Percentiles rank a stretch among this genome's conserved stretches.
phyloP scores from a whole-genome alignment of 2,888 invertebrate genomes.

The Boloria selene region DNA sequence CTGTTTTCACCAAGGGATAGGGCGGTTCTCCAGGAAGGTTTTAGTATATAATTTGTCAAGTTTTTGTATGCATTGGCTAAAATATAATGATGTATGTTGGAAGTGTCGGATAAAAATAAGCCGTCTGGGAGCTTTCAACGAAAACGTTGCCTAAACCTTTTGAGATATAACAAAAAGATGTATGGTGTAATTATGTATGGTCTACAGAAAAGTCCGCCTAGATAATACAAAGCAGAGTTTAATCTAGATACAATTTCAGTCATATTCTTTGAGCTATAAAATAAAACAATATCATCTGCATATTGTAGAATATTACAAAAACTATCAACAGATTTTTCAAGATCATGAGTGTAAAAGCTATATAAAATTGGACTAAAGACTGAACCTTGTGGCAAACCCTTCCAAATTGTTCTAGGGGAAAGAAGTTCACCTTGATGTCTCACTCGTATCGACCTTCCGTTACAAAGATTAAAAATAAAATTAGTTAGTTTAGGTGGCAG shows the following conservation, averaged over 20 bases:
- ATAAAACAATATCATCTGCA: conserved; percentile 14
- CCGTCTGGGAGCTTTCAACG: too few relatives aligned
- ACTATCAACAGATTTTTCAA: conserved; percentile 14
- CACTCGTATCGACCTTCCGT: conserved; percentile 5
- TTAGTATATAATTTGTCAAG: too few relatives aligned
- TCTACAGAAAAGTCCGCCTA: too few relatives aligned
- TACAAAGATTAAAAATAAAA: conserved; percentile 9
- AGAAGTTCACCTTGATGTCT: conserved; percentile 9
- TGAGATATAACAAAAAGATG: too few relatives aligned
- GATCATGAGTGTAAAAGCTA: conserved; percentile 12
- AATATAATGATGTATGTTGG: too few relatives aligned
- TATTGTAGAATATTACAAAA: conserved; percentile 15
- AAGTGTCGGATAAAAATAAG: too few relatives aligned
- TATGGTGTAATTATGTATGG: too few relatives aligned
- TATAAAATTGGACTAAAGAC: conserved; percentile 7
- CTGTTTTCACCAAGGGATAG: too few relatives aligned
- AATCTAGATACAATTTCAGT: conserved; percentile 2
- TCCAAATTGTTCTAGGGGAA: conserved; percentile 1
- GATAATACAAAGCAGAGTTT: neutral
- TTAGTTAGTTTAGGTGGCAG: neutral
- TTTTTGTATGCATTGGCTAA: too few relatives aligned
- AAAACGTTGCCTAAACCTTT: too few relatives aligned
- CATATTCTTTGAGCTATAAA: conserved; percentile 4
- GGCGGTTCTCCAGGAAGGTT: too few relatives aligned
- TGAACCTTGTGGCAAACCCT: conserved; percentile 8